Evolutionary conservation across 1,140 invertebrate genomes (phyloP).

Genomic region (Achatina immaculata): DNA sequence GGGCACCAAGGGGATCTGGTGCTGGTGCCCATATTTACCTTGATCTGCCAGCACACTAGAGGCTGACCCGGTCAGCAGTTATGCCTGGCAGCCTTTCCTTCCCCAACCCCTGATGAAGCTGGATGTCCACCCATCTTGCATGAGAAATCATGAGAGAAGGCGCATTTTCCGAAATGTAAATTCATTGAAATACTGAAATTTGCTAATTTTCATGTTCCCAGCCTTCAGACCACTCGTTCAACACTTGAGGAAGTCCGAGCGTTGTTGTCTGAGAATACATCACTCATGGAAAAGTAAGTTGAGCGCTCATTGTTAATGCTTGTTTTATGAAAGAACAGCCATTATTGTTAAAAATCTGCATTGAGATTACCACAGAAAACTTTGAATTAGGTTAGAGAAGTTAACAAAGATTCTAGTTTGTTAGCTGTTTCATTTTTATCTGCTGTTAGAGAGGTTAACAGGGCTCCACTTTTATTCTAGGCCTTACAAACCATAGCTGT

Average conservation of each 20-base stretch:
- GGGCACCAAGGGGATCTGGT: no score
- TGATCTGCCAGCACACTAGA: no score
- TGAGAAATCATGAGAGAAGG: no score
- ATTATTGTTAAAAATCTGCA: neutral
- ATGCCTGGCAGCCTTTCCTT: no score
- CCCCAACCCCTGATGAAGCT: no score
- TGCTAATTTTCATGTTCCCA: conserved; percentile 5
- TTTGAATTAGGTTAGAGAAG: neutral
- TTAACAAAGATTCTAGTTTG: neutral
- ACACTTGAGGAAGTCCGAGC: conserved; percentile 21
- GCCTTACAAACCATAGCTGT: no score
- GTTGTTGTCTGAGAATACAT: conserved; percentile 17
- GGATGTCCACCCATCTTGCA: no score
- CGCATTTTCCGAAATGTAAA: no score
- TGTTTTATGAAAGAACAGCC: neutral
- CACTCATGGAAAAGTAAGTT: conserved; percentile 30
- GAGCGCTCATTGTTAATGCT: neutral
- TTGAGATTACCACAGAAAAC: neutral
- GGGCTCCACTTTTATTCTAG: no score
- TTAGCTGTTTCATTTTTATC: neutral
- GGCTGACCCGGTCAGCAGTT: no score
- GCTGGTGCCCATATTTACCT: no score
- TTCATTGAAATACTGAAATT: neutral
- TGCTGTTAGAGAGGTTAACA: no score
- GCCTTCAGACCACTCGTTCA: conserved; percentile 26